Evolutionary conservation across 2,888 invertebrate genomes (phyloP), one percentile per base, ranked within the genome.

Genomic region (Archips xylosteana): DNA sequence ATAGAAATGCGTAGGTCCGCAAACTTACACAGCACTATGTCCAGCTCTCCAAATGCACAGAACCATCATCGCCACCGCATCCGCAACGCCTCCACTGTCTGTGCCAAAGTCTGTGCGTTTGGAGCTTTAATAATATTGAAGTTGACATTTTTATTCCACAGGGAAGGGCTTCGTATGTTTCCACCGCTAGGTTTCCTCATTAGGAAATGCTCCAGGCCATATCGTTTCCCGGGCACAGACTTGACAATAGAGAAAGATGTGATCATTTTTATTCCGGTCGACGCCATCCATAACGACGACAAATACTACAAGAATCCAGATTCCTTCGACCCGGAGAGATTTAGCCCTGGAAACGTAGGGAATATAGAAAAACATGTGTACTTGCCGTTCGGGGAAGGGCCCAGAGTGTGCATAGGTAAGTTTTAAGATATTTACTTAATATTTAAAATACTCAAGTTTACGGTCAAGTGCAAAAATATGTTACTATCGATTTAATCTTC

Each of bases 91-190:
- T n/a, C n/a, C n/a, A n/a, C n/a, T n/a, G n/a, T n/a, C n/a, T n/a
- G n/a, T n/a, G n/a, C n/a, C n/a, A n/a, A n/a, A n/a, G n/a, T n/a
- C n/a, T n/a, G n/a, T n/a, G n/a, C n/a, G n/a, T n/a, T n/a, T n/a
- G n/a, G n/a, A n/a, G n/a, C n/a, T n/a, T n/a, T n/a, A n/a, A n/a
- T n/a, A n/a, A n/a, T n/a, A n/a, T n/a, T n/a, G n/a, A n/a, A n/a
- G 3, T 36, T 36, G 6, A 36, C 10, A 15, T 4, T 15, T 4
- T 15, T 15, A 15, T 15, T n/a, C 15, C 59, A 8, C 57, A 70
- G 70, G 3, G 91, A 91, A 60, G 81, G 87, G 0, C 81, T 91
- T 81, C 83, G 91, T 71, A 78, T 87, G 57, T 87, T 89, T 61
- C 89, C 91, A 0, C 85, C 91, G 0, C 61, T 88, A 0, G 91